A percentile compares a stretch with the other conserved stretches of the same genome.
phyloP scores from a whole-genome alignment of 2,797 vertebrate genomes.

The Pseudotriccus pelzelni region DNA sequence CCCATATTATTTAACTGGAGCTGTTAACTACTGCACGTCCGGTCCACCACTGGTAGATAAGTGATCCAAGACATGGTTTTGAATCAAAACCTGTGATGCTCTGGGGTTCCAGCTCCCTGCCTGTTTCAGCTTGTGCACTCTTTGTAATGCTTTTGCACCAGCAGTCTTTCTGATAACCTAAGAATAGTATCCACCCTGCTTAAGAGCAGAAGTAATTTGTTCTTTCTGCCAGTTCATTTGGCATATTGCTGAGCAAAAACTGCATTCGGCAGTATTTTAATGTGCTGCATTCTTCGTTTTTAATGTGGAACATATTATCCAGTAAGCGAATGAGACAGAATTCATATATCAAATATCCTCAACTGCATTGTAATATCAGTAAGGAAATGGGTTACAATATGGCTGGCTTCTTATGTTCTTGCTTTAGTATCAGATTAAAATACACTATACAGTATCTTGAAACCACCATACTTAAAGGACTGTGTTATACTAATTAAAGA shows the following conservation, averaged over 20 bases:
- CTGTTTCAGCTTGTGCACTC: background rate
- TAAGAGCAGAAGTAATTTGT: constrained; percentile 39
- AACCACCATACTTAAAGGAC: constrained; percentile 46
- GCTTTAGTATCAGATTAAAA: constrained; percentile 22
- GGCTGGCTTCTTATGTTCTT: background rate
- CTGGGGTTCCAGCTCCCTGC: background rate
- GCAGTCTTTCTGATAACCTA: background rate
- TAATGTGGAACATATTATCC: constrained; percentile 36
- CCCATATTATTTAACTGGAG: background rate
- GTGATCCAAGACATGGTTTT: background rate
- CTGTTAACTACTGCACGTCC: fast-evolving
- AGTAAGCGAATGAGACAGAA: constrained; percentile 18
- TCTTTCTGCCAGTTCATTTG: constrained; percentile 45
- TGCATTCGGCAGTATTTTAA: constrained; percentile 21
- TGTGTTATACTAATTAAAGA: constrained; percentile 54
- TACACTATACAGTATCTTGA: background rate
- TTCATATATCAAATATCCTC: constrained; percentile 13
- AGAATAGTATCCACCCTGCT: constrained; percentile 47
- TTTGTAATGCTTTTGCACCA: background rate
- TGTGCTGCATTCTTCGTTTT: background rate
- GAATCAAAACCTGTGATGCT: background rate
- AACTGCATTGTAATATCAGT: background rate
- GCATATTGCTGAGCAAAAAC: constrained; percentile 44
- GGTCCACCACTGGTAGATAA: background rate
- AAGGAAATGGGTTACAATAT: constrained; percentile 24